Conservation (phyloP, 2,888 invertebrate species). For the Priocnemis perturbator region DNA sequence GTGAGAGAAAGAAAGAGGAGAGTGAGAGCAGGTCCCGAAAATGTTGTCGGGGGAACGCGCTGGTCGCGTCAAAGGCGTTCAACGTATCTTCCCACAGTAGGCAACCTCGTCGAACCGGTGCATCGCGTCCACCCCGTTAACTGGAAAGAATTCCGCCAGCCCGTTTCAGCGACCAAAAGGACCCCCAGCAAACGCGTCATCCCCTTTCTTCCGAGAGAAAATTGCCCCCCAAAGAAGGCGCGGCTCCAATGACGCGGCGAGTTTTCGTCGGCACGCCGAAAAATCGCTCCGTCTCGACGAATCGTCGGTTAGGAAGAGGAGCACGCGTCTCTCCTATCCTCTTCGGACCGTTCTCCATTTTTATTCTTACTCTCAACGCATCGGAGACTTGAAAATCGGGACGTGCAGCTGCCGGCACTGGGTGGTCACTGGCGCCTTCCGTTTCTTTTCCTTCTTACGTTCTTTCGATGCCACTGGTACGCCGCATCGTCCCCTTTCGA, state of each 20-base stretch:
- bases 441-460: slow-evolving; percentile 35
- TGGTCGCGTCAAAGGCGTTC: slow-evolving; percentile 36
- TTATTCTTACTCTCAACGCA: slow-evolving; percentile 27
- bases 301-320: too few species aligned
- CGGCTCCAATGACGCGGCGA: slow-evolving; percentile 36
- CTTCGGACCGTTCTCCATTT: slow-evolving; percentile 47
- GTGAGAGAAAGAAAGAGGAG: slow-evolving; percentile 18
- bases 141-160: slow-evolving; percentile 50
- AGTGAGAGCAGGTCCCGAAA: slow-evolving; percentile 37
- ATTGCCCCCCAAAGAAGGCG: slow-evolving; percentile 33
- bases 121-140: slow-evolving; percentile 55
- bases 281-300: slow-evolving; percentile 39
- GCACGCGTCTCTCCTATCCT: slow-evolving; percentile 46
- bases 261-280: slow-evolving; percentile 10
- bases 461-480: not conserved
- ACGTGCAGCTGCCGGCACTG: slow-evolving; percentile 49
- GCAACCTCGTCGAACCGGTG: slow-evolving; percentile 50
- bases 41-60: slow-evolving; percentile 31
- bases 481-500: slow-evolving; percentile 12
- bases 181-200: slow-evolving; percentile 49
- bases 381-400: slow-evolving; percentile 40
- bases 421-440: slow-evolving; percentile 25
- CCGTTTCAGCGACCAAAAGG: slow-evolving; percentile 36
- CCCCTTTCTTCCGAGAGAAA: not conserved
- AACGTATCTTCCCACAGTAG: slow-evolving; percentile 75